Base-by-base conservation (phyloP, 2,888 invertebrate genomes). In the Tanytarsus gracilentus region DNA sequence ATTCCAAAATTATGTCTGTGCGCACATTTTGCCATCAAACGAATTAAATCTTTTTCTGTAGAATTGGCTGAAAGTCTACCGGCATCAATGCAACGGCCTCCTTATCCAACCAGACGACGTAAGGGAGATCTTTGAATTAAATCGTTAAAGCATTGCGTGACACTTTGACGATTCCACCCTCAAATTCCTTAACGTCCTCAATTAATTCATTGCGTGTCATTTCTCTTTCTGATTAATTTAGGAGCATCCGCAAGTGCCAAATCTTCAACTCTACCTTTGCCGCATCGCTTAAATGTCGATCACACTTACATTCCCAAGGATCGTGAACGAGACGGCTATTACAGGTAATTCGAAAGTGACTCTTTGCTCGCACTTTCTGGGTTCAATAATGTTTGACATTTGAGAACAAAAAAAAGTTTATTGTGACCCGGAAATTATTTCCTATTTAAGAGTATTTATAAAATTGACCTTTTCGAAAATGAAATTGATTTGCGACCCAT, bases 61-160 rank as follows among this genome's bases (percentile, higher is more conserved):
- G 89, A 90, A 80, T 87, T 87, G 75, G 88, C 87, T 68, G 90
- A 91, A 77, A 89, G 86, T 75, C 78, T 90, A 75, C 88, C 88
- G 66, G 82, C 87, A 69, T 85, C 88, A 66, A 88, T 83, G 70
- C 88, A 87, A 76, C 84, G 90, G 72, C 89, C 89, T 74, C 89
- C 90, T 61, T 89, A 90, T 74, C 87, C 86, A 66, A 79, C 85
- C 65, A 80, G 90, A 75, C 83, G 88, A 80, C 83, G 90, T 91
- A 80, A 87, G 88, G 85, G 72, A n/a, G n/a, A 67, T 55, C 53
- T 51, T 63, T 51, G 39, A 48, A 44, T 16, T 33, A 4, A 66
- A 49, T 40, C 21, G n/a, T n/a, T n/a, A n/a, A n/a, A n/a, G n/a
- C n/a, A n/a, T n/a, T n/a, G n/a, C n/a, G n/a, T n/a, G n/a, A n/a